phyloP scores from a whole-genome alignment of 35 echinoderm and acorn worm species.

The Ptychodera flava region DNA sequence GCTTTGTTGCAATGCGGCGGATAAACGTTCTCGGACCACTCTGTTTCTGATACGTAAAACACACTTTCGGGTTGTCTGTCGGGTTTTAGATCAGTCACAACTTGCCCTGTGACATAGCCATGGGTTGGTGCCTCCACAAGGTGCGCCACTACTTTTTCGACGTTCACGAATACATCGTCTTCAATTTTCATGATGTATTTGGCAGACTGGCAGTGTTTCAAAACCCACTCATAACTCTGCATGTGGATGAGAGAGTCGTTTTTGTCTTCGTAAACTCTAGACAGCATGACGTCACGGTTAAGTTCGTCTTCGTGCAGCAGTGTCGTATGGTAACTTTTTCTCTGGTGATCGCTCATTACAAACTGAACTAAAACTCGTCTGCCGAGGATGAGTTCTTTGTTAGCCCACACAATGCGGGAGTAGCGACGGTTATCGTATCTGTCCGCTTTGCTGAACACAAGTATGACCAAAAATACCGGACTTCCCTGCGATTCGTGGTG shows the following conservation, averaged over 20 bases:
- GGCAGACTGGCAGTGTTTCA: not conserved
- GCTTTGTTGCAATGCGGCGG: not conserved
- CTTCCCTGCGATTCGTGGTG: not conserved
- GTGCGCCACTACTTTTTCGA: not conserved
- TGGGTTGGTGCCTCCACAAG: not conserved
- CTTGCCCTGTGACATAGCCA: not conserved
- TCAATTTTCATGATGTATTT: not conserved
- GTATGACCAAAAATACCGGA: not conserved
- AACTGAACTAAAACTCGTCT: not conserved
- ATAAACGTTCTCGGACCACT: not conserved
- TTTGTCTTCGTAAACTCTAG: not conserved
- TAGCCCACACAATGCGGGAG: not conserved
- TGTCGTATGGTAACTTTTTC: not conserved
- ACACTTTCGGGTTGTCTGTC: not conserved
- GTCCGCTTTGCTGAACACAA: not conserved
- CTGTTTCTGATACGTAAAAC: not conserved
- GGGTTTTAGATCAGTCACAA: not conserved
- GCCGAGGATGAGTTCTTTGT: not conserved
- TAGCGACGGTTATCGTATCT: not conserved
- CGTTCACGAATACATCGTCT: not conserved
- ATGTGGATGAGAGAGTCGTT: not conserved
- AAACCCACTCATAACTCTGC: not conserved
- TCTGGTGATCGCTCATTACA: not conserved
- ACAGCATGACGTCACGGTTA: not conserved
- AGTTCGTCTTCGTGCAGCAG: not conserved